Evolutionary conservation across 2,113 vertebrate genomes (phyloP), one percentile per base, ranked within the genome.

Genomic region (Hippopotamus amphibius): DNA sequence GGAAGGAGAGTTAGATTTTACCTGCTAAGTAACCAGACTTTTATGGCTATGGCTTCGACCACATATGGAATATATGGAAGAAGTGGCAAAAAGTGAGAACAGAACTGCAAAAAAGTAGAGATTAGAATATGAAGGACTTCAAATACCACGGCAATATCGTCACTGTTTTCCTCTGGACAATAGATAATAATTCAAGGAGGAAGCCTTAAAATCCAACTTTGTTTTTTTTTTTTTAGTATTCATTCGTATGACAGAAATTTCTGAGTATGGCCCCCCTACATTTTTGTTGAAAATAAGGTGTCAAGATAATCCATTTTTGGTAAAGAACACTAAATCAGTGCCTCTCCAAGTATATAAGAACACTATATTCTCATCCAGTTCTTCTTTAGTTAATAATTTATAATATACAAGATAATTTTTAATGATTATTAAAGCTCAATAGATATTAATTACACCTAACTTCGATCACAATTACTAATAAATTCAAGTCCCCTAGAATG

Each of bases 391-490:
- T 96, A 85, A 22, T 43, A 97, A 95, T 59, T 72, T 63, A 76
- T 83, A 92, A 85, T 89, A 72, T 14, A 9, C 26, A 72, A n/a
- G 13, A 53, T 28, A 94, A 85, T 94, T 77, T 96, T 92, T 53
- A 90, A 69, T 82, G 28, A 94, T 66, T 82, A 37, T 77, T 95
- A 80, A 91, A 94, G 33, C 59, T 85, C 41, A 19, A 82, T 79
- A 37, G 68, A 81, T 81, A 74, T 90, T 95, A 88, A 92, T 66
- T 95, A 88, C 37, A 90, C 83, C 89, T 87, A 79, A 6, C 30
- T 87, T 93, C 57, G 65, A 41, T 80, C 82, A 79, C 6, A 93
- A 59, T 93, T 92, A 89, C 59, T 92, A 95, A 96, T 77, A 94
- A 89, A 77, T 92, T 65, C 79, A 89, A 82, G 21, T 79, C 57